Evolutionary conservation across 1,140 invertebrate genomes (phyloP).

Genomic region (Cotesia chilonis): DNA sequence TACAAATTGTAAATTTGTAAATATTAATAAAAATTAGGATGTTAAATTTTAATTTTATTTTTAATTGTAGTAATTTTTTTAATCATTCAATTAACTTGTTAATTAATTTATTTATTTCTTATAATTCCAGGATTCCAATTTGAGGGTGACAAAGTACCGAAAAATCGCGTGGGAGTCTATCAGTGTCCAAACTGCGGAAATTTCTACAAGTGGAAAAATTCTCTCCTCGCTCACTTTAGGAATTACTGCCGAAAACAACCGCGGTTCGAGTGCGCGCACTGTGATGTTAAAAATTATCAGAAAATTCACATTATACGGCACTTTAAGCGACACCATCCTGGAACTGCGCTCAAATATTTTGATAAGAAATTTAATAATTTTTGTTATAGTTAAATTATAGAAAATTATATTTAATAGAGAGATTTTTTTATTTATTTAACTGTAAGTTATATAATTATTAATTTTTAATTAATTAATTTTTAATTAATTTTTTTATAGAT

Average conservation of each 20-base stretch:
- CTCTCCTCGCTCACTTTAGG: constrained; percentile 66
- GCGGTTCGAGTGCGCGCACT: constrained; percentile 65
- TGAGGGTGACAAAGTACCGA: not conserved
- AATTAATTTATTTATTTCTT: not conserved
- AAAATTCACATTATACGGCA: constrained; percentile 47
- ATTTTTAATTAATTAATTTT: too few relatives aligned
- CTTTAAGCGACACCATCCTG: constrained; percentile 42
- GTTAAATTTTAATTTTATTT: too few relatives aligned
- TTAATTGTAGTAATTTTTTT: too few relatives aligned
- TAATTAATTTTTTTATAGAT: too few relatives aligned
- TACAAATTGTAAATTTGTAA: too few relatives aligned
- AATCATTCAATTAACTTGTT: too few relatives aligned
- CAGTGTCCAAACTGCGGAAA: constrained; percentile 68
- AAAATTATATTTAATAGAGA: not conserved
- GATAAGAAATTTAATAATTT: constrained; percentile 36
- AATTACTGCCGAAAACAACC: constrained; percentile 67
- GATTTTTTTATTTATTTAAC: too few relatives aligned
- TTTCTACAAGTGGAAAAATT: constrained; percentile 68
- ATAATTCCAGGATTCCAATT: not conserved
- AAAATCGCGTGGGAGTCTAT: constrained; percentile 30
- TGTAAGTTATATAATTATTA: too few relatives aligned
- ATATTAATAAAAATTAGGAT: too few relatives aligned
- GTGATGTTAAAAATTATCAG: constrained; percentile 47
- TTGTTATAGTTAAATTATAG: not conserved
- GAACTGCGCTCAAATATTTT: constrained; percentile 36